These are phyloP conservation scores for Perca fluviatilis DNA, from an alignment of 2,113 vertebrate species.

Conservation along the genomic window DNA sequence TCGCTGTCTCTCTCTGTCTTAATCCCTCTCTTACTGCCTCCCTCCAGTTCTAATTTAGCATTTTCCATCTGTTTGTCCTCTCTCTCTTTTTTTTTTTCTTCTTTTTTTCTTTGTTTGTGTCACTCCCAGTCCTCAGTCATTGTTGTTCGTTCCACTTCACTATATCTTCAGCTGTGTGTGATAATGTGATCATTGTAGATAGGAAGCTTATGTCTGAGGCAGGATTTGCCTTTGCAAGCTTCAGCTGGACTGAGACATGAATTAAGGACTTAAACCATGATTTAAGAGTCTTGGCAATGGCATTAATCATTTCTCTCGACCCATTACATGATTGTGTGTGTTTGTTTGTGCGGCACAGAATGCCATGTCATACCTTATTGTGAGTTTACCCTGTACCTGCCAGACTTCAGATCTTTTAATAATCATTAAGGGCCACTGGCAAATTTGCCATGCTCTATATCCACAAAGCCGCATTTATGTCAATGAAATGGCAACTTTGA, in stretches of 20 bases:
- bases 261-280: not conserved
- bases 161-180: constrained; percentile 13
- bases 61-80: constrained; percentile 53
- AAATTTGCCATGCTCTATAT: not conserved
- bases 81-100: constrained; percentile 5
- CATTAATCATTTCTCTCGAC: constrained; percentile 8
- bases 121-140: constrained; percentile 1
- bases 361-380: not conserved
- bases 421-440: not conserved
- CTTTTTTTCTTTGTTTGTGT: constrained; percentile 36
- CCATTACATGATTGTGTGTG: constrained; percentile 23
- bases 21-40: constrained; percentile 55
- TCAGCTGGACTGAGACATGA: constrained; percentile 2
- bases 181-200: constrained; percentile 24
- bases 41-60: constrained; percentile 58
- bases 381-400: not conserved
- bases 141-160: constrained; percentile 25
- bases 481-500: not conserved
- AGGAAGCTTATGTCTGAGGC: constrained; percentile 3
- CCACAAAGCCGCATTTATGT: not conserved
- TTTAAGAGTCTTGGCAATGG: not conserved
- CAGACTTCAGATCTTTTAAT: not conserved
- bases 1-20: constrained; percentile 43
- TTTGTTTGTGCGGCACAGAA: not conserved
- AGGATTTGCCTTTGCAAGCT: not conserved